Evolutionary conservation across 2,888 invertebrate genomes (phyloP).

Genomic region (Lochmaea capreae): DNA sequence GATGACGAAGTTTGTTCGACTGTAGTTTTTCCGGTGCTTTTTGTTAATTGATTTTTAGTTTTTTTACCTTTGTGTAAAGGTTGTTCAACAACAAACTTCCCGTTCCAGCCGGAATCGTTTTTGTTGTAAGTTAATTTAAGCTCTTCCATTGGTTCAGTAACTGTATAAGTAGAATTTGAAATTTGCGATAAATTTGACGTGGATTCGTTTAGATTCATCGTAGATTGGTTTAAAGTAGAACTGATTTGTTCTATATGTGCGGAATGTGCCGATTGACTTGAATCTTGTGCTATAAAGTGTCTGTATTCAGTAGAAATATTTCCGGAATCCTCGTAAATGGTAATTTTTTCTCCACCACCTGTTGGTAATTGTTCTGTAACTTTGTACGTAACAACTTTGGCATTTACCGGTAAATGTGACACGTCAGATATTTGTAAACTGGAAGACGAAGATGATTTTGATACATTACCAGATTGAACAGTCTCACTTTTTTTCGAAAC

Average conservation of each 20-base stretch:
- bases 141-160: constrained; percentile 64
- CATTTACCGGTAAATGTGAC: constrained; percentile 61
- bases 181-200: constrained; percentile 60
- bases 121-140: constrained; percentile 58
- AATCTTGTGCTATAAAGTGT: constrained; percentile 60
- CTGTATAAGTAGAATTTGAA: constrained; percentile 62
- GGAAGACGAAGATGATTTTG: constrained; percentile 62
- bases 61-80: constrained; percentile 51
- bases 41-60: constrained; percentile 40
- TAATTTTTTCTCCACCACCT: constrained; percentile 63
- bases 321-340: constrained; percentile 60
- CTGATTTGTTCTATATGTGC: constrained; percentile 62
- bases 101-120: constrained; percentile 67
- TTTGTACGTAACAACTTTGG: constrained; percentile 59
- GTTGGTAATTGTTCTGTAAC: constrained; percentile 62
- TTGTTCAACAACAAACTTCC: constrained; percentile 65
- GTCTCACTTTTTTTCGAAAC: constrained; percentile 46
- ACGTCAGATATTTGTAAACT: constrained; percentile 63
- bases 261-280: constrained; percentile 50
- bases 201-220: constrained; percentile 59
- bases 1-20: constrained; percentile 58
- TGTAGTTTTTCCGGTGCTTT: constrained; percentile 43
- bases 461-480: constrained; percentile 50
- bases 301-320: constrained; percentile 62
- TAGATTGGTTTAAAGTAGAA: constrained; percentile 61